Percentiles rank a stretch among this genome's conserved stretches.
Evolutionary conservation across 2,113 vertebrate genomes (phyloP).

Genomic region (Sterrhoptilus dennistouni): DNA sequence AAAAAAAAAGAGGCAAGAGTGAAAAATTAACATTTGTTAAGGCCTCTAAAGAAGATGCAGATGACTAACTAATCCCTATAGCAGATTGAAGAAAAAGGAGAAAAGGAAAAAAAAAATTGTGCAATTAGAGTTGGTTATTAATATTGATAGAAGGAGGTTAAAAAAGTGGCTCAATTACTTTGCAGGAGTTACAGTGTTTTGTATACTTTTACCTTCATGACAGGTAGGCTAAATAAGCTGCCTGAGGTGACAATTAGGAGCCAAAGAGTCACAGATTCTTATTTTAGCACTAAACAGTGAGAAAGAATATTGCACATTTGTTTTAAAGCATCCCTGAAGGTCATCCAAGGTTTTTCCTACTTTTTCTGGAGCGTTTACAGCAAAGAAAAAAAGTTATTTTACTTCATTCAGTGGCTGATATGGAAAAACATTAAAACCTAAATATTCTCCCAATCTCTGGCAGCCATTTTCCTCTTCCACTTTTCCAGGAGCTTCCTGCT

Average conservation of each 20-base stretch:
- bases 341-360: background rate
- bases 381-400: background rate
- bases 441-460: background rate
- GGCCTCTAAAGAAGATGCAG: constrained; percentile 35
- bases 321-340: background rate
- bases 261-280: background rate
- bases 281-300: background rate
- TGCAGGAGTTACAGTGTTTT: background rate
- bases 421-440: background rate
- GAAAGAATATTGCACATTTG: background rate
- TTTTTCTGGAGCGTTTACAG: background rate
- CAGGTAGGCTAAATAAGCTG: constrained; percentile 19
- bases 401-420: background rate
- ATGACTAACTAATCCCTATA: constrained; percentile 42
- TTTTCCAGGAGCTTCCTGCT: background rate
- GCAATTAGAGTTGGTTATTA: constrained; percentile 35
- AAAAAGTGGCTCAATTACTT: constrained; percentile 6
- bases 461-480: background rate
- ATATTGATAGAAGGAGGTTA: constrained; percentile 3
- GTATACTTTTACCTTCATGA: background rate
- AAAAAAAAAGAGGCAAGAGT: background rate
- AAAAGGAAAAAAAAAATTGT: background rate
- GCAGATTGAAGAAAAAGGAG: constrained; percentile 18
- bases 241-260: constrained; percentile 15
- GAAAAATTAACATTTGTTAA: constrained; percentile 56